These are phyloP conservation scores for Stegana nigrithorax DNA, from an alignment of 2,888 invertebrate genomes.

Conservation along the genomic window DNA sequence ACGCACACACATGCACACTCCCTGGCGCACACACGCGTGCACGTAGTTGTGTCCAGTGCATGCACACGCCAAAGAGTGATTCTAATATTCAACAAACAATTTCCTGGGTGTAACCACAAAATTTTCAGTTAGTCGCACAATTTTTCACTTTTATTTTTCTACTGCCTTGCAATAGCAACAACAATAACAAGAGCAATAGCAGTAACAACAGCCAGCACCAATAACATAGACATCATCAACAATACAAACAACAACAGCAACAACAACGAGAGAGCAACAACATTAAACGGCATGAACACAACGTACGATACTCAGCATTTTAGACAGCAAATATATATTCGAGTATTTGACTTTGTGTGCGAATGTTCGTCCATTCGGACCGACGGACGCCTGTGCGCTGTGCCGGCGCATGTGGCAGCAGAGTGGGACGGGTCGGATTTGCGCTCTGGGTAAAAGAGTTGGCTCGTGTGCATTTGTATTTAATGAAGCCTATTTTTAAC, in stretches of 20 bases:
- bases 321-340: slow-evolving; percentile 3
- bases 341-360: slow-evolving; percentile 4
- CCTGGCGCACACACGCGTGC: background rate
- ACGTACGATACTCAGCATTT: slow-evolving; percentile 10
- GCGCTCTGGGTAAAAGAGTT: slow-evolving; percentile 35
- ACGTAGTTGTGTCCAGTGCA: slow-evolving; percentile 3
- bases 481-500: slow-evolving; percentile 56
- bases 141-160: slow-evolving; percentile 13
- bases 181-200: background rate
- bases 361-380: too few relatives aligned
- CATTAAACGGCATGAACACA: background rate
- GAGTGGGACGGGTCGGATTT: background rate
- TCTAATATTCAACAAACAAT: slow-evolving; percentile 40
- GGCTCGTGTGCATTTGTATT: slow-evolving; percentile 40
- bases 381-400: slow-evolving; percentile 28
- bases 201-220: background rate
- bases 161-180: background rate
- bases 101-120: slow-evolving; percentile 34
- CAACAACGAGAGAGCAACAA: background rate
- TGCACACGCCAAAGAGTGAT: slow-evolving; percentile 27
- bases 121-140: slow-evolving; percentile 26
- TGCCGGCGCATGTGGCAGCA: background rate
- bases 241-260: slow-evolving; percentile 13
- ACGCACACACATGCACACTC: background rate
- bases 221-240: slow-evolving; percentile 23